Base-by-base conservation (phyloP, 2,113 vertebrate species). In the Lasiurus borealis region DNA sequence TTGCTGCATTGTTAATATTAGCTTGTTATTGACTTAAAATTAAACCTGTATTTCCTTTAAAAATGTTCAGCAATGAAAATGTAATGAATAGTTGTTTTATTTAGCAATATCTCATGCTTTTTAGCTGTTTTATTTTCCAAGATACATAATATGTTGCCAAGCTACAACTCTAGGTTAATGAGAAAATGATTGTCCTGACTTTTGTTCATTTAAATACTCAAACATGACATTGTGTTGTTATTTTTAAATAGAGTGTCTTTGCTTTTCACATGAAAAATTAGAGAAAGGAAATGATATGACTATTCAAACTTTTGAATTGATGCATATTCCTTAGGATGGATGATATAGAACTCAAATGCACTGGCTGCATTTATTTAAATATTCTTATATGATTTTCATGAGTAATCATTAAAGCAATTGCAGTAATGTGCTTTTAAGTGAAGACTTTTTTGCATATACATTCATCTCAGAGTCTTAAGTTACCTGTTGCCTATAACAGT, bases 221-320 rank as follows among this genome's bases (percentile, higher is more conserved):
- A 44, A 96, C 85, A 93, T 95, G 88, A 96, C 78, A 92, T 95
- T 97, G 69, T 88, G 40, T 88, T 96, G 77, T 92, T 97, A 91
- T 93, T 97, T 96, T 97, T 86, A 95, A 96, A 96, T 82, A 96
- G 72, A 93, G 72, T 95, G 57, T 71, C 85, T 64, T 95, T 96
- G 85, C 57, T 95, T 97, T 96, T 83, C 83, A 95, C 66, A 87
- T 84, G 66, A 96, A 97, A 96, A 97, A 68, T 85, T 29, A 97
- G 18, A 25, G 46, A 76, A 92, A 97, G 21, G 19, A 62, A 87
- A 95, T 78, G 46, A 83, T 83, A 82, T 92, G 73, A 88, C 95
- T 95, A 78, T 94, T 97, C 78, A 96, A 92, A 91, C 46, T 78
- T 96, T 95, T 95, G 50, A 86, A 50, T 91, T 50, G 10, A 91